Base-by-base conservation (phyloP, 2,113 vertebrate genomes). In the Trematomus loennbergii region DNA sequence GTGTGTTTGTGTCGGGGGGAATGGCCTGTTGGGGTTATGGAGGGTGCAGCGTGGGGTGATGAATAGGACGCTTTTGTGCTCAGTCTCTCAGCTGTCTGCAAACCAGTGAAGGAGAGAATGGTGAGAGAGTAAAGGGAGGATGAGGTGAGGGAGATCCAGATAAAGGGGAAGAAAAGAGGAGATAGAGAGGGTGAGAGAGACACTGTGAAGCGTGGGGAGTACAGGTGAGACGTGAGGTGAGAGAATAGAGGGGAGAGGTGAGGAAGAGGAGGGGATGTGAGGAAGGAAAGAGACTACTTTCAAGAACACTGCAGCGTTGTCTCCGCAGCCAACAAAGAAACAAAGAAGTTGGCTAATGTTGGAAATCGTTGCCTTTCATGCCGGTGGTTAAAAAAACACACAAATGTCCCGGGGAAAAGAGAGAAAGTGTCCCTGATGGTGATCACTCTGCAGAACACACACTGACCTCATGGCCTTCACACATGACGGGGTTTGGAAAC, bases 21-120 rank as follows among this genome's bases (percentile, higher is more conserved):
- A 87, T 84, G 79, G 92, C 76, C 92, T 87, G 82, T 87, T 87
- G 91, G 82, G 93, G 92, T 93, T 93, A 89, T 80, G 83, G 89
- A 91, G 85, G 90, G 90, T 88, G 90, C 90, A 89, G 88, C 12
- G 72, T 65, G 86, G 76, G 90, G 89, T 89, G 90, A 91, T 93
- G 93, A 93, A 93, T 92, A 87, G 90, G 79, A 91, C 83, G 87
- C 90, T 85, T 92, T 93, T 94, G 91, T 91, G 87, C 82, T 90
- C 82, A 13, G 79, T 89, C 88, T 87, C 85, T 81, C 85, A 83
- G 86, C 92, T 91, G 91, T 93, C 91, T 91, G 88, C 86, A 76
- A 87, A 89, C 90, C 87, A 76, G 80, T 45, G 86, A 89, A 89
- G 86, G 86, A 84, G 86, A 89, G 91, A 93, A 92, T 90, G 87